Evolutionary conservation across 2,113 vertebrate genomes (phyloP).

Genomic region (Castor canadensis): DNA sequence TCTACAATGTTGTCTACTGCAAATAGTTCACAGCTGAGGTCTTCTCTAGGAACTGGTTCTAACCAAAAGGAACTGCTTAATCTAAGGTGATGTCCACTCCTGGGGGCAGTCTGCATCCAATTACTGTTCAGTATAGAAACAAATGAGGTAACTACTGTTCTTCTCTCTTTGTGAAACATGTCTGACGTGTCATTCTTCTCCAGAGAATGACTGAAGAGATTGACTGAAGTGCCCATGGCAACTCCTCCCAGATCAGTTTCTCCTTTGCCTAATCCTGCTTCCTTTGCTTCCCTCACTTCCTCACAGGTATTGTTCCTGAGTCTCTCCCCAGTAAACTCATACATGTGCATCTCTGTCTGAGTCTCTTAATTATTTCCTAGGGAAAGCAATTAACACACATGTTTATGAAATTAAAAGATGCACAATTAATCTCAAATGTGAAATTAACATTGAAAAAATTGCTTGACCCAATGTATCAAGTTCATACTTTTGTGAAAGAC

Average conservation of each 20-base stretch:
- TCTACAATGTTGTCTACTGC: not conserved
- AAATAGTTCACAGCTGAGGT: not conserved
- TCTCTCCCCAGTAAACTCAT: not conserved
- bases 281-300: no score
- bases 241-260: not conserved
- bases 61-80: not conserved
- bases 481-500: not conserved
- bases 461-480: not conserved
- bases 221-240: not conserved
- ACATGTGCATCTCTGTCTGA: not conserved
- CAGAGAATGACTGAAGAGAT: not conserved
- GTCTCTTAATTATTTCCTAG: not conserved
- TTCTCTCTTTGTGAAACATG: not conserved
- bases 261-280: not conserved
- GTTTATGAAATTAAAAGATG: not conserved
- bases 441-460: not conserved
- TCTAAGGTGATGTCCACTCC: not conserved
- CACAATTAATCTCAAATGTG: not conserved
- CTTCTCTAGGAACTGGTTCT: not conserved
- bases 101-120: not conserved
- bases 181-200: not conserved
- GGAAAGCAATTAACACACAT: not conserved
- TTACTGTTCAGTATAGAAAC: not conserved
- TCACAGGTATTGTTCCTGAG: not conserved
- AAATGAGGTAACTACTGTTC: no score